Percentiles rank a stretch among this genome's conserved stretches.
Conservation (phyloP, 1,140 invertebrate genomes). For the Atopsyche davidsoni region DNA sequence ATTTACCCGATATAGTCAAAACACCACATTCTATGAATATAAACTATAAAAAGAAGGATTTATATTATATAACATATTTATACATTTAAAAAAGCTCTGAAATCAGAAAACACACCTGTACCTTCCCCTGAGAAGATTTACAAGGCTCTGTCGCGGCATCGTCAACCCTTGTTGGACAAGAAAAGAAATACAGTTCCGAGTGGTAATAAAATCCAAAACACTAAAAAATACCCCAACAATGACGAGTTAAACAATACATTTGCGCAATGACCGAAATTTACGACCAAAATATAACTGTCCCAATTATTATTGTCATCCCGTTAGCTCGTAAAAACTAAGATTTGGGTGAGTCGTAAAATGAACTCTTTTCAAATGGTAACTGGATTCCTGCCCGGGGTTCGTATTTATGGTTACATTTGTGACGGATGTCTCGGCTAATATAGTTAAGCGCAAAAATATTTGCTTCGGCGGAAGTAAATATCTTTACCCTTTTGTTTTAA, state of each 20-base stretch:
- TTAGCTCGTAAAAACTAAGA: slow-evolving; percentile 23
- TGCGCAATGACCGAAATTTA: slow-evolving; percentile 19
- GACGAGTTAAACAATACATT: slow-evolving; percentile 26
- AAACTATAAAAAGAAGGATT: neutral
- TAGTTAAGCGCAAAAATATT: too few relatives aligned
- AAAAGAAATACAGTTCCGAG: slow-evolving; percentile 15
- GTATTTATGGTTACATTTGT: slow-evolving; percentile 18
- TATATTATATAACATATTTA: neutral
- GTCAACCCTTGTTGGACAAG: slow-evolving; percentile 19
- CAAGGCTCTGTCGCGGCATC: too few relatives aligned
- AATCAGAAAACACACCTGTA: neutral
- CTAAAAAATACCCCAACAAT: slow-evolving; percentile 26
- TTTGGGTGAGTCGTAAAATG: slow-evolving; percentile 23
- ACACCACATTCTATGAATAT: too few relatives aligned
- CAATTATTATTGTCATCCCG: slow-evolving; percentile 26
- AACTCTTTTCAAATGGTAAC: slow-evolving; percentile 22
- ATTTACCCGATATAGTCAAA: too few relatives aligned
- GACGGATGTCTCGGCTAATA: too few relatives aligned
- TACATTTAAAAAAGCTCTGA: neutral
- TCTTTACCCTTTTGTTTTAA: too few relatives aligned
- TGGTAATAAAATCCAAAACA: slow-evolving; percentile 15
- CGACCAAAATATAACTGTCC: slow-evolving; percentile 27
- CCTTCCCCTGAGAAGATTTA: too few relatives aligned
- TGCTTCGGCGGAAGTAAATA: too few relatives aligned
- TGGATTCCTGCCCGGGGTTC: slow-evolving; percentile 13